These are phyloP conservation scores for Bombus confusus DNA, from an alignment of 1,140 invertebrate species.

Conservation along the genomic window DNA sequence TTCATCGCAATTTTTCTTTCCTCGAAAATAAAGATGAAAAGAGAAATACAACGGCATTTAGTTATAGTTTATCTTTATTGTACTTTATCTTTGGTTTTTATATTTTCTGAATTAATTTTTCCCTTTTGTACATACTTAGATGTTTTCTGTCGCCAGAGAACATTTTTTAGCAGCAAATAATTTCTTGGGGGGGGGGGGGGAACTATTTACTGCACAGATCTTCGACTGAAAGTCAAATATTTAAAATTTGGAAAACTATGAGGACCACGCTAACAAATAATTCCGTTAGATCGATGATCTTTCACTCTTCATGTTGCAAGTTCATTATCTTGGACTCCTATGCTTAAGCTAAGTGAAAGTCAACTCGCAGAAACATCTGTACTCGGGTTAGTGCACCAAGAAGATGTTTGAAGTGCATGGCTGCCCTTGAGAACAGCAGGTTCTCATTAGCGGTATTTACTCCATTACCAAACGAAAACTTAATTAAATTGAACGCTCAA, in stretches of 20 bases:
- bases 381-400: constrained; percentile 46
- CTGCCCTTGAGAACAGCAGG: constrained; percentile 23
- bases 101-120: too few species aligned
- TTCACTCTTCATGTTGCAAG: not conserved
- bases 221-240: not conserved
- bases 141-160: too few species aligned
- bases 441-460: constrained; percentile 55
- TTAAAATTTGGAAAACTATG: not conserved
- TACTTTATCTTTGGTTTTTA: too few species aligned
- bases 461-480: constrained; percentile 46
- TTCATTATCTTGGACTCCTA: constrained; percentile 44
- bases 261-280: not conserved
- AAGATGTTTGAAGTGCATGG: constrained; percentile 42
- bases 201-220: too few species aligned
- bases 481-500: constrained; percentile 16
- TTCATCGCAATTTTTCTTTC: too few species aligned
- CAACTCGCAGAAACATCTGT: constrained; percentile 42
- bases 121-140: too few species aligned
- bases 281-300: not conserved
- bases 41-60: too few species aligned
- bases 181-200: too few species aligned
- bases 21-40: too few species aligned
- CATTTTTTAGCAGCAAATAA: too few species aligned
- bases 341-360: constrained; percentile 46
- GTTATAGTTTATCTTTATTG: too few species aligned